These are phyloP conservation scores for Zosterops lateralis DNA, from an alignment of 2,113 vertebrate species.

Conservation along the genomic window DNA sequence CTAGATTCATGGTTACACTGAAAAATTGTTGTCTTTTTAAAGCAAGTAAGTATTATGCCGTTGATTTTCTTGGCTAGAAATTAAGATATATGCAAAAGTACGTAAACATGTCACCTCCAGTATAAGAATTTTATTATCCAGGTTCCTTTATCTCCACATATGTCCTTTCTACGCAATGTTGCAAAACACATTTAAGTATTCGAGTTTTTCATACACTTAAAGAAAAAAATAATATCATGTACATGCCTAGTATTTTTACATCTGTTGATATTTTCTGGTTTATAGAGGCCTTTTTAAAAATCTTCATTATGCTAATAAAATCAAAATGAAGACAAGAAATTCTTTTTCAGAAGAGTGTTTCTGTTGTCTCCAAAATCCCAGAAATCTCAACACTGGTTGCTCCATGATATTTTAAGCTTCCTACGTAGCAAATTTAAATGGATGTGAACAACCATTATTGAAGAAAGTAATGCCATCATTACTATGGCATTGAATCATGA, in stretches of 20 bases:
- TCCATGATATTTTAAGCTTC: background rate
- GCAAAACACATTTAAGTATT: background rate
- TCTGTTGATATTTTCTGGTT: background rate
- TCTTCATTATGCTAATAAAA: background rate
- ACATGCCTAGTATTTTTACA: background rate
- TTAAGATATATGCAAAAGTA: background rate
- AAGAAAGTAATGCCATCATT: background rate
- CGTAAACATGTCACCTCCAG: background rate
- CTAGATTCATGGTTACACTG: background rate
- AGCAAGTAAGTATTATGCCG: background rate
- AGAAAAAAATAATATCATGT: background rate
- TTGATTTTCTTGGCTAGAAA: background rate
- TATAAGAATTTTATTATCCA: background rate
- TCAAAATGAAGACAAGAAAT: background rate
- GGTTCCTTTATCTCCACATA: background rate
- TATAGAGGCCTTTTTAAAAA: rapidly evolving
- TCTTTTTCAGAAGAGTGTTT: background rate
- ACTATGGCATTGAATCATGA: background rate
- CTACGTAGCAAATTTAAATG: background rate
- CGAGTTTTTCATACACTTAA: background rate
- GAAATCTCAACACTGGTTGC: background rate
- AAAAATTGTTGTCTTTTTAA: background rate
- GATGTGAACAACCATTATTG: background rate
- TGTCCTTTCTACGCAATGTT: background rate
- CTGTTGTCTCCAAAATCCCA: background rate